Evolutionary conservation across 2,113 vertebrate species (phyloP), one percentile per base, ranked within the genome.

Genomic region (Saccopteryx bilineata): DNA sequence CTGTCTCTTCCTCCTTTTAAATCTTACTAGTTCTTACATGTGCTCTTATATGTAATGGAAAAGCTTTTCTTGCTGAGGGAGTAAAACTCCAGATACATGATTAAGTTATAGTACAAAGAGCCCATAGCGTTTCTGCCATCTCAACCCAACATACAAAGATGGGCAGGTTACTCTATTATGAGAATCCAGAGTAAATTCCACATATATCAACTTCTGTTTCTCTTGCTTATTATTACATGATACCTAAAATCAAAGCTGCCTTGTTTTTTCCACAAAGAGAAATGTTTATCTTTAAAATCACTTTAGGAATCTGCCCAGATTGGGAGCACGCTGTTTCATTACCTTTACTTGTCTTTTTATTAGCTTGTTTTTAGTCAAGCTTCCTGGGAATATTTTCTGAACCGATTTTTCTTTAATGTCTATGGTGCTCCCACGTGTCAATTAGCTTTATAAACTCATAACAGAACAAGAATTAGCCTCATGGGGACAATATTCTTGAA

Each of bases 391-490:
- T 90, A 5, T 79, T 85, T 89, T 78, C 63, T 78, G 69, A 91
- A 92, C 52, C 90, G 21, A 84, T 66, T 87, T 90, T 71, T 23
- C 31, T 92, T 94, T 92, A 81, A 61, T 79, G 15, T 92, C 76
- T 75, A 12, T 52, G 28, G 19, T 85, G 4, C 31, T 50, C 54
- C 52, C 82, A 60, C 83, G 63, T 85, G 90, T 93, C 95, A 52
- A 92, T 85, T 87, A 92, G 65, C 9, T 89, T 82, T 66, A 19
- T 60, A 46, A 91, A 24, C 28, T 93, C 33, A 85, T 21, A 66
- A 11, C 9, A 28, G 87, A 76, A 90, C 1, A 92, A 87, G 9
- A 92, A 79, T 90, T 54, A 90, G 72, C 65, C 11, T 91, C 17
- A 19, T 39, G 14, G 52, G 65, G 87, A 65, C 85, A 95, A 92